Percentiles rank a stretch among this genome's conserved stretches.
Conservation (phyloP, 2,888 invertebrate genomes). For the Platycnemis pennipes region DNA sequence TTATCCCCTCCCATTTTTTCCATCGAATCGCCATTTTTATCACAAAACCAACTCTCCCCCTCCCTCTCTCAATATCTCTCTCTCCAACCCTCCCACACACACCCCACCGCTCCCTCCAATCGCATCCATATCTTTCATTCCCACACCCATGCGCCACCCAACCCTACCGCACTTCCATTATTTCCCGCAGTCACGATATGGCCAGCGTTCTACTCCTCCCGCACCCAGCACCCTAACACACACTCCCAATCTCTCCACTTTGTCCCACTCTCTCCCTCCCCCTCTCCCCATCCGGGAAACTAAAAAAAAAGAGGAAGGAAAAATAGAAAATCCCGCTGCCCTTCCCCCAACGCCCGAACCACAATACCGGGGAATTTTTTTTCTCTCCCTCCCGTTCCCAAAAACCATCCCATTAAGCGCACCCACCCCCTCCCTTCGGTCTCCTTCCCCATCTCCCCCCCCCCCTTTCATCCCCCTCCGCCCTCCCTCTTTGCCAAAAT, state of each 20-base stretch:
- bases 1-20: conserved; percentile 25
- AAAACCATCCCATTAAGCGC: not conserved
- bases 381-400: not conserved
- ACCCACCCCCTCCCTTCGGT: not conserved
- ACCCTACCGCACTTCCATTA: conserved; percentile 56
- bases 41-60: not conserved
- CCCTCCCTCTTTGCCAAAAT: not conserved
- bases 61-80: not conserved
- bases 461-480: not conserved
- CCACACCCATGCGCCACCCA: not conserved
- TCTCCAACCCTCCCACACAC: not conserved
- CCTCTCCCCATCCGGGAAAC: not conserved
- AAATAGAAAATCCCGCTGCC: not conserved
- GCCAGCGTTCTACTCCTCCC: conserved; percentile 11
- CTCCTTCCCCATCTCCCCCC: not conserved
- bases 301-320: conserved; percentile 8
- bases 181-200: conserved; percentile 62
- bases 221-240: too few relatives aligned
- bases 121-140: conserved; percentile 18
- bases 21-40: conserved; percentile 55
- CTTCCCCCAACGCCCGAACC: not conserved
- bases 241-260: too few relatives aligned
- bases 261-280: not conserved
- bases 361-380: not conserved
- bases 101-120: not conserved